Percentiles rank a stretch among this genome's conserved stretches.
Conservation (phyloP, 2,888 invertebrate genomes). For the Hybos culiciformis region DNA sequence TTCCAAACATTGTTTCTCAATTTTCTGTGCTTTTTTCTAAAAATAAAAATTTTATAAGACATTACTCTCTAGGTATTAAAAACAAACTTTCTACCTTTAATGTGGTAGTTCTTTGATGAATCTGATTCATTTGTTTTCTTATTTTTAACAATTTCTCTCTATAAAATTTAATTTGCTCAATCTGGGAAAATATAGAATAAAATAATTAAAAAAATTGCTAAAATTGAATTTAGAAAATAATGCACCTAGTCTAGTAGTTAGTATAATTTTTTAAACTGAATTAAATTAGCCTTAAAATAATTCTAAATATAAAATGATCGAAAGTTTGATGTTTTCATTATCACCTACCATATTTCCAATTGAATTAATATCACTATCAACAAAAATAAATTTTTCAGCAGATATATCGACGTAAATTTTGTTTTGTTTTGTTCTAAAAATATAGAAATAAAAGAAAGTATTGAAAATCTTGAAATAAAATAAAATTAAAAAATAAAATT, state of each 20-base stretch:
- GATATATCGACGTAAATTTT: constrained; percentile 32
- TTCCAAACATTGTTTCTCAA: too few relatives aligned
- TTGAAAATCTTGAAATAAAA: too few relatives aligned
- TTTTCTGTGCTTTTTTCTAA: too few relatives aligned
- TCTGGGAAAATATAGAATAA: constrained; percentile 18
- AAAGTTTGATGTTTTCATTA: too few relatives aligned
- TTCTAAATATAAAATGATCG: too few relatives aligned
- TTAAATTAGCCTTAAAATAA: too few relatives aligned
- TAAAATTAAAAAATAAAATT: background rate
- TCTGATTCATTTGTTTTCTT: constrained; percentile 31
- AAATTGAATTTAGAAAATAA: too few relatives aligned
- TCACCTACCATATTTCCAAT: constrained; percentile 28
- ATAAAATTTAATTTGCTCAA: constrained; percentile 28
- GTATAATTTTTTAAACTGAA: background rate
- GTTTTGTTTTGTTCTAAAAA: constrained; percentile 28
- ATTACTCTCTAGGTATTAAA: too few relatives aligned
- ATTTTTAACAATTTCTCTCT: constrained; percentile 29
- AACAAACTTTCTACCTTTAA: constrained; percentile 25
- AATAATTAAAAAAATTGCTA: background rate
- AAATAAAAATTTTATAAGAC: too few relatives aligned
- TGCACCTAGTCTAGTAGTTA: background rate
- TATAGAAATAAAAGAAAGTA: background rate
- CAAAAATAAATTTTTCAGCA: constrained; percentile 28
- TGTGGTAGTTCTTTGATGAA: constrained; percentile 30
- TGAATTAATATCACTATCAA: constrained; percentile 25